phyloP scores from a whole-genome alignment of 2,113 vertebrate genomes.

The Gallinago paraguaiae region DNA sequence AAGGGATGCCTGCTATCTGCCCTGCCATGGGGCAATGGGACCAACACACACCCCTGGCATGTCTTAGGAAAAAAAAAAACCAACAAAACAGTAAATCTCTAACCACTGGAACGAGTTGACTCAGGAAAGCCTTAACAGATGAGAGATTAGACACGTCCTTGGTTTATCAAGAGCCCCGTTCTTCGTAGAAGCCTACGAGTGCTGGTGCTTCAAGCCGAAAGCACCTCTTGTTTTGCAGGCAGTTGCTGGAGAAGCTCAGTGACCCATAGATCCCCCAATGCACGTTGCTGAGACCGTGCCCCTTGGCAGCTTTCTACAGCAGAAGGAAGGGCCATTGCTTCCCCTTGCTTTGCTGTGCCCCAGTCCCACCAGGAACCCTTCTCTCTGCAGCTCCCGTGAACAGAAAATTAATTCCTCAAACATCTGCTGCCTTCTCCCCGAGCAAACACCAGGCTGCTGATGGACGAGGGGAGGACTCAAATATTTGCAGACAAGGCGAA shows the following conservation, averaged over 20 bases:
- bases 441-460: conserved; percentile 34
- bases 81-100: neutral
- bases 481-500: conserved; percentile 52
- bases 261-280: neutral
- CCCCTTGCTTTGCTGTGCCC: neutral
- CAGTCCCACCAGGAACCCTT: neutral
- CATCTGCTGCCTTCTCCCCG: conserved; percentile 13
- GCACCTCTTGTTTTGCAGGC: neutral
- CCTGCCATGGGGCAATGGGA: neutral
- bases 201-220: rapidly evolving
- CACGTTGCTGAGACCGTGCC: neutral
- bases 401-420: neutral
- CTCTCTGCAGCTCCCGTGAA: neutral
- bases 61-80: neutral
- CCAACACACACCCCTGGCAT: rapidly evolving
- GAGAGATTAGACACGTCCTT: neutral
- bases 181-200: neutral
- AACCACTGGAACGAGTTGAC: neutral
- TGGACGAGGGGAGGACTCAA: conserved; percentile 13
- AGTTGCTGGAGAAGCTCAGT: neutral
- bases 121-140: neutral
- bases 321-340: neutral
- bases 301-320: neutral
- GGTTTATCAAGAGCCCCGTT: neutral
- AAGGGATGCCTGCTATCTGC: neutral